Evolutionary conservation across 2,888 invertebrate genomes (phyloP).

Genomic region (Rhingia campestris): DNA sequence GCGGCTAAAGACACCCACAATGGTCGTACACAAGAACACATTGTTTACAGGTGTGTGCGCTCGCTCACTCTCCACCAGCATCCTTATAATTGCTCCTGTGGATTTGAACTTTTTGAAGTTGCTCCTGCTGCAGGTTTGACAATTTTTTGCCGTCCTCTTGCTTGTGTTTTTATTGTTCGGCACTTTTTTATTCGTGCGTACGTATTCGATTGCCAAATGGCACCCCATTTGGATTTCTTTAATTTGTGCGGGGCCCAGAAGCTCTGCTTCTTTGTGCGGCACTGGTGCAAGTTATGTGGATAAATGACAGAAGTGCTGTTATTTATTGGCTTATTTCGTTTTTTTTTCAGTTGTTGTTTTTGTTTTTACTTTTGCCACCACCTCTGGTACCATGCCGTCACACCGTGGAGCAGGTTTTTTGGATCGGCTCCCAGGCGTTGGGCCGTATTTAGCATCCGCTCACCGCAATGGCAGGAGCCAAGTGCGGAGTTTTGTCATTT

Average conservation of each 20-base stretch:
- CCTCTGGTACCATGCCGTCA: background rate
- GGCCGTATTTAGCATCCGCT: slow-evolving; percentile 73
- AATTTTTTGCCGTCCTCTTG: slow-evolving; percentile 30
- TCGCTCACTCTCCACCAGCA: slow-evolving; percentile 18
- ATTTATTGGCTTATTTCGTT: slow-evolving; percentile 78
- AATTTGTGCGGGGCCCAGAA: slow-evolving; percentile 69
- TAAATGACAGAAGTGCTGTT: slow-evolving; percentile 82
- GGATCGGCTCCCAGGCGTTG: slow-evolving; percentile 53
- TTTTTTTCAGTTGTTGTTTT: slow-evolving; percentile 37
- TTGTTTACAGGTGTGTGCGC: slow-evolving; percentile 68
- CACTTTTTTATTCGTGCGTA: slow-evolving; percentile 65
- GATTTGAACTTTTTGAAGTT: slow-evolving; percentile 72
- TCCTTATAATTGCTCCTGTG: slow-evolving; percentile 72
- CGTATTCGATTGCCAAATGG: slow-evolving; percentile 74
- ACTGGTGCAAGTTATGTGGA: slow-evolving; percentile 82
- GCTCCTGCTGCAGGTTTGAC: slow-evolving; percentile 22
- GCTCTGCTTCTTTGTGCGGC: slow-evolving; percentile 58
- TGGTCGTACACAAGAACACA: slow-evolving; percentile 46
- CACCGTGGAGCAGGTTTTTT: slow-evolving; percentile 64
- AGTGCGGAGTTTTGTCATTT: slow-evolving; percentile 74
- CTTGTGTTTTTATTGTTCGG: slow-evolving; percentile 62
- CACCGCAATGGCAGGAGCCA: slow-evolving; percentile 71
- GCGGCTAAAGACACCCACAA: slow-evolving; percentile 47
- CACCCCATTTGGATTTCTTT: slow-evolving; percentile 74
- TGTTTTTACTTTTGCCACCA: slow-evolving; percentile 54